Conservation (phyloP, 2,113 vertebrate genomes). For the Nicator chloris region DNA sequence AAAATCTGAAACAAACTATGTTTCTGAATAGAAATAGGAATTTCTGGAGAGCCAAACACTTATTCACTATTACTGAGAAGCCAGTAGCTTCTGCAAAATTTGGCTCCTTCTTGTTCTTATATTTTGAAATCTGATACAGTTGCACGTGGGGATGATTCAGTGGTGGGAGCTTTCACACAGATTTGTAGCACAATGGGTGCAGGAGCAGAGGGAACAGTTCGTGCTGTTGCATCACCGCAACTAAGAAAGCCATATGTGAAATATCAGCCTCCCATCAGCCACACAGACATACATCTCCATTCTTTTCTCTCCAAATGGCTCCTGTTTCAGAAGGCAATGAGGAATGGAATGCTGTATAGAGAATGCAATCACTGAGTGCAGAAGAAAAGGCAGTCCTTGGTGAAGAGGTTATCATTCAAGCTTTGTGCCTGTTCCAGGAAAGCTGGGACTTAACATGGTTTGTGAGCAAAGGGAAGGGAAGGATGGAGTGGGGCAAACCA, state of each 20-base stretch:
- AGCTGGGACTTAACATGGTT: not conserved
- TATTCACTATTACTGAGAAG: not conserved
- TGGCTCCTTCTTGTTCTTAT: not conserved
- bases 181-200: not conserved
- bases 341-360: not conserved
- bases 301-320: not conserved
- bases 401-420: slow-evolving; percentile 15
- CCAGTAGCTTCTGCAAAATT: not conserved
- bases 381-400: not conserved
- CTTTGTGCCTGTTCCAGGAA: not conserved
- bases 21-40: not conserved
- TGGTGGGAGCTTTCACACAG: not conserved
- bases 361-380: not conserved
- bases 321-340: not conserved
- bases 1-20: not conserved
- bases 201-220: slow-evolving; percentile 27
- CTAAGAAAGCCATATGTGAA: slow-evolving; percentile 34
- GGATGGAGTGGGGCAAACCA: not conserved
- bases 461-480: not conserved
- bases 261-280: not conserved
- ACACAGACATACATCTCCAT: not conserved
- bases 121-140: not conserved
- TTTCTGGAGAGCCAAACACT: not conserved
- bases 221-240: not conserved
- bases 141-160: not conserved